Evolutionary conservation across 2,797 vertebrate genomes (phyloP).

Genomic region (Esox masquinongy): DNA sequence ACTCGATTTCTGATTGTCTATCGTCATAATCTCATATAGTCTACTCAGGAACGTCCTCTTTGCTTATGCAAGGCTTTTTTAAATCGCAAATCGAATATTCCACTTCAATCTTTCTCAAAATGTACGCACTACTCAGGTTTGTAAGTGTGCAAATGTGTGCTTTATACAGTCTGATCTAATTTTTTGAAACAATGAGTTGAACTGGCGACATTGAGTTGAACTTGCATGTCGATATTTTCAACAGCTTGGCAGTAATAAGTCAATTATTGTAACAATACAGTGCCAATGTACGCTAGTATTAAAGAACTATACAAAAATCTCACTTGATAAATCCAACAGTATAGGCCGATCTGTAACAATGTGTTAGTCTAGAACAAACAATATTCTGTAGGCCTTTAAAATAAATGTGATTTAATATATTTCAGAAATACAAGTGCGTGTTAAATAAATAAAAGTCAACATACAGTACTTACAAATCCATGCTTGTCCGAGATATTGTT

Average conservation of each 20-base stretch:
- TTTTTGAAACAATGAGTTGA: too few relatives aligned
- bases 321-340: neutral
- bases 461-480: conserved; percentile 90
- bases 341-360: neutral
- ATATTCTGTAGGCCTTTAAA: neutral
- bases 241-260: conserved; percentile 25
- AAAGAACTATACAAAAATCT: neutral
- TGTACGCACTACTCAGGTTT: neutral
- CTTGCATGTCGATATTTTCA: conserved; percentile 52
- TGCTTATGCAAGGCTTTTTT: neutral
- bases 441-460: conserved; percentile 18
- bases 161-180: neutral
- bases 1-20: conserved; percentile 48
- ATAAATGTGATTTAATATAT: neutral
- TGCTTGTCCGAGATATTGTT: conserved; percentile 99
- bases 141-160: neutral
- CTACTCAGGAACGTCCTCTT: conserved; percentile 21
- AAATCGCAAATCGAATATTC: neutral
- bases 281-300: neutral
- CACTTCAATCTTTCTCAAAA: neutral
- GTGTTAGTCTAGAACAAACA: neutral
- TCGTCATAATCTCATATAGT: neutral
- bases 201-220: conserved; percentile 34
- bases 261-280: neutral
- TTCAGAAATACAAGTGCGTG: neutral